Evolutionary conservation across 2,888 invertebrate genomes (phyloP).

Genomic region (Flexamia atlantica): DNA sequence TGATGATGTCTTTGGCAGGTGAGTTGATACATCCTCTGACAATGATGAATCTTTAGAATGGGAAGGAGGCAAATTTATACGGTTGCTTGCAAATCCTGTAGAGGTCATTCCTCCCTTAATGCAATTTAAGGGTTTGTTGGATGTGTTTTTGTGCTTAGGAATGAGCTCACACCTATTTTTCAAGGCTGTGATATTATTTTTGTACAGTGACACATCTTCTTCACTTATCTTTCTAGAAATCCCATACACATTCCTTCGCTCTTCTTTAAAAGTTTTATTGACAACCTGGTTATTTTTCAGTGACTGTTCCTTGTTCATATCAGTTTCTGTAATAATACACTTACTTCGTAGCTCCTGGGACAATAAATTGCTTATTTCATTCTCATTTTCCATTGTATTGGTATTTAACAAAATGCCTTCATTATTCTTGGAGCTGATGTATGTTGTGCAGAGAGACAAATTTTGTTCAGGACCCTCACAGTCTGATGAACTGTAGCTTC

Average conservation of each 20-base stretch:
- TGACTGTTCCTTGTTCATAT: not conserved
- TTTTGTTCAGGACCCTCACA: not conserved
- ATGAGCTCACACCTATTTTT: not conserved
- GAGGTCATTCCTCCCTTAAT: not conserved
- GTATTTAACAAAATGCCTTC: not conserved
- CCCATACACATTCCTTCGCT: not conserved
- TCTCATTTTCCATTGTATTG: not conserved
- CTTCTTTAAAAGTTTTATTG: not conserved
- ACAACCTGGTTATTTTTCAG: not conserved
- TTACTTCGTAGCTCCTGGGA: conserved; percentile 41
- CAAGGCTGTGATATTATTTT: not conserved
- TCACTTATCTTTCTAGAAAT: not conserved
- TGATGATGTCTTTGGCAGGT: conserved; percentile 49
- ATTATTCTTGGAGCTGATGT: not conserved
- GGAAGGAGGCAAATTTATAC: not conserved
- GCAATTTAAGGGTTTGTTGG: not conserved
- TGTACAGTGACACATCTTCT: not conserved
- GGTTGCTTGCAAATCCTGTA: not conserved
- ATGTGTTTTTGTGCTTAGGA: not conserved
- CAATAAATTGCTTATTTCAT: conserved; percentile 19
- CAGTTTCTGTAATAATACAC: conserved; percentile 36
- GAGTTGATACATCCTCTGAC: conserved; percentile 33
- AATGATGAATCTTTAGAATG: not conserved
- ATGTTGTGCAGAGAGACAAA: not conserved
- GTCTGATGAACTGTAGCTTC: conserved; percentile 40